phyloP scores from a whole-genome alignment of 2,797 vertebrate genomes.

The Chaetophractus vellerosus region DNA sequence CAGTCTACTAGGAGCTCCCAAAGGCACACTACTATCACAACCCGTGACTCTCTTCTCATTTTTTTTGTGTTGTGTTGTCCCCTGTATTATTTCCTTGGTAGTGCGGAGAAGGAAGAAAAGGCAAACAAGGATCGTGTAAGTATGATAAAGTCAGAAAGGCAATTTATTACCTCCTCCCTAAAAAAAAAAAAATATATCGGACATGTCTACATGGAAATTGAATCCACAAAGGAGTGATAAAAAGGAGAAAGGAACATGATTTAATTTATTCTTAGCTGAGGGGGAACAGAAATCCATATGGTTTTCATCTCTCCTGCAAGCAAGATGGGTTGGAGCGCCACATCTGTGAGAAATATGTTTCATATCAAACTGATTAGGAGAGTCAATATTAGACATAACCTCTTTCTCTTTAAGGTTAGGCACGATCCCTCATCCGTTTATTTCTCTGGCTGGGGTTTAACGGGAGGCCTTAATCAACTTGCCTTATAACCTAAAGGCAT shows the following conservation, averaged over 20 bases:
- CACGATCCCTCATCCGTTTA: constrained; percentile 73
- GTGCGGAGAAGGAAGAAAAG: neutral
- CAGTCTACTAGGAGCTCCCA: neutral
- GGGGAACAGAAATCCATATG: constrained; percentile 79
- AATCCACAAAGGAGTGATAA: constrained; percentile 82
- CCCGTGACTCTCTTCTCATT: neutral
- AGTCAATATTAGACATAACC: constrained; percentile 79
- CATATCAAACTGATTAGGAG: constrained; percentile 80
- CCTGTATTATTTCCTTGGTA: neutral
- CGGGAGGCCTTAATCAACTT: constrained; percentile 87
- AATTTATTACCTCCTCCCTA: constrained; percentile 78
- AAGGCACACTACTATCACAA: constrained; percentile 9
- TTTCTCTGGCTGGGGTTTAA: constrained; percentile 83
- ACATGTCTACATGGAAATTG: constrained; percentile 80
- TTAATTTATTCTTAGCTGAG: constrained; percentile 79
- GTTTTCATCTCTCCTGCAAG: constrained; percentile 80
- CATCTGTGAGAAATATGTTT: constrained; percentile 79
- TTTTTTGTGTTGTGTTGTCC: fast-evolving
- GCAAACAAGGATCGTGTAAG: constrained; percentile 1
- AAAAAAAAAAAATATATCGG: constrained; percentile 30
- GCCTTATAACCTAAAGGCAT: constrained; percentile 81
- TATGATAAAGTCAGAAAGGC: constrained; percentile 48
- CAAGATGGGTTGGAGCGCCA: constrained; percentile 57
- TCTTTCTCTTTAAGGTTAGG: constrained; percentile 77
- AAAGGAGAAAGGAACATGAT: constrained; percentile 78